Conservation (phyloP, 2,113 vertebrate species). For the Ceyx margarethae region DNA sequence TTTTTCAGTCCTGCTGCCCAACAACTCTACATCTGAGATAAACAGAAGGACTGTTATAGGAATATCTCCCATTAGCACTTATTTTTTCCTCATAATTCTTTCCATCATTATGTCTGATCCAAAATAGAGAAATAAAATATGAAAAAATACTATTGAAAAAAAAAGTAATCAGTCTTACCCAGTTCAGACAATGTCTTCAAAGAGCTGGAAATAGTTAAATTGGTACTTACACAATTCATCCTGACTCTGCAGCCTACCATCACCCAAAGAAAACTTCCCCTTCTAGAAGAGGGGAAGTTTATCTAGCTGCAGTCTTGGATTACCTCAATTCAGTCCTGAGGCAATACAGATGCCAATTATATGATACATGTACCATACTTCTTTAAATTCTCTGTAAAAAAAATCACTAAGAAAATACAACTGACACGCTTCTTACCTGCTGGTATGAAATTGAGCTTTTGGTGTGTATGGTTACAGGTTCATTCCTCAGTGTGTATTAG, state of each 20-base stretch:
- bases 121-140: not conserved
- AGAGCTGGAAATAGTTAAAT: not conserved
- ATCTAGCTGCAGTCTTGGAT: constrained; percentile 16
- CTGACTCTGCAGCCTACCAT: not conserved
- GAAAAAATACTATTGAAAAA: not conserved
- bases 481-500: not conserved
- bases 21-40: not conserved
- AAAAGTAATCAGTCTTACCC: not conserved
- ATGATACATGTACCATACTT: not conserved
- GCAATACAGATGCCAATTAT: constrained; percentile 23
- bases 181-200: not conserved
- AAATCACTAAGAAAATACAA: not conserved
- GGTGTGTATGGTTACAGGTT: not conserved
- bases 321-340: not conserved
- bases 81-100: not conserved
- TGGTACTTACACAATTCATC: not conserved
- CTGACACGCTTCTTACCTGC: not conserved
- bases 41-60: not conserved
- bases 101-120: not conserved
- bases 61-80: not conserved
- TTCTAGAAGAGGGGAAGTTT: not conserved
- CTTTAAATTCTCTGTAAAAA: constrained; percentile 8
- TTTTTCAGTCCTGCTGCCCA: not conserved
- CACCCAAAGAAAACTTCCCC: not conserved
- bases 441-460: not conserved